These are phyloP conservation scores for Echeneis naucrates DNA, from an alignment of 2,797 vertebrate species.

Conservation along the genomic window DNA sequence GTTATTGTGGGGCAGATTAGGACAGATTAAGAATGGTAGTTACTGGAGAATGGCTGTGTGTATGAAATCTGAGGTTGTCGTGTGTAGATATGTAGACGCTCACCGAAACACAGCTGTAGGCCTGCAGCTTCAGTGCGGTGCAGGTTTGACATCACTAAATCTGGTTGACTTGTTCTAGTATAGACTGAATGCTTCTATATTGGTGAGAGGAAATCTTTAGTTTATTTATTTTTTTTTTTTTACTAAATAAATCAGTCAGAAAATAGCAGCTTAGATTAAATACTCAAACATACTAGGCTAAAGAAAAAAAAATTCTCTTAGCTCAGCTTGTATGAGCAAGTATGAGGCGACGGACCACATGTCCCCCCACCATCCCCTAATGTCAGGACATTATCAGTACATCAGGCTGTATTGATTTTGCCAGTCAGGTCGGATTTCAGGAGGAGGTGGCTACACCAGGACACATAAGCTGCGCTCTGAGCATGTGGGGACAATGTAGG, in stretches of 20 bases:
- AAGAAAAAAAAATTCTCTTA: constrained; percentile 51
- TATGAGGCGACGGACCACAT: constrained; percentile 78
- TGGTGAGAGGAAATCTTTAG: constrained; percentile 25
- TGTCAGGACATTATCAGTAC: constrained; percentile 95
- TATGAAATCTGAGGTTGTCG: background rate
- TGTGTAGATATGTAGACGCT: background rate
- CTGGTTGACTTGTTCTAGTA: constrained; percentile 3
- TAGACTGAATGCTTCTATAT: constrained; percentile 10
- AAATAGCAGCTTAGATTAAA: constrained; percentile 58
- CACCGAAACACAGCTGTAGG: background rate
- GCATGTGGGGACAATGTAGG: constrained; percentile 58
- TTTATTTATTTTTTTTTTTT: no score
- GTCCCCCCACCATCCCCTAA: constrained; percentile 87
- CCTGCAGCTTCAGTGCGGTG: background rate
- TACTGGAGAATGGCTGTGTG: constrained; percentile 9
- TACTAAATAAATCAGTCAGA: constrained; percentile 38
- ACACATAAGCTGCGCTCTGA: constrained; percentile 75
- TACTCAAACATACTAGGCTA: constrained; percentile 73
- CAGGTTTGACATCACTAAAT: constrained; percentile 8
- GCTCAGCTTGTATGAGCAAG: constrained; percentile 39
- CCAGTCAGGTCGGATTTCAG: constrained; percentile 90
- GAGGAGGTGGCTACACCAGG: constrained; percentile 78
- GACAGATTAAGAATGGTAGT: constrained; percentile 1
- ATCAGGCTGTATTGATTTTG: constrained; percentile 93
- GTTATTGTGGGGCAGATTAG: constrained; percentile 30